Percentiles rank a stretch among this genome's conserved stretches.
Evolutionary conservation across 2,113 vertebrate genomes (phyloP).

Genomic region (Barnardius zonarius): DNA sequence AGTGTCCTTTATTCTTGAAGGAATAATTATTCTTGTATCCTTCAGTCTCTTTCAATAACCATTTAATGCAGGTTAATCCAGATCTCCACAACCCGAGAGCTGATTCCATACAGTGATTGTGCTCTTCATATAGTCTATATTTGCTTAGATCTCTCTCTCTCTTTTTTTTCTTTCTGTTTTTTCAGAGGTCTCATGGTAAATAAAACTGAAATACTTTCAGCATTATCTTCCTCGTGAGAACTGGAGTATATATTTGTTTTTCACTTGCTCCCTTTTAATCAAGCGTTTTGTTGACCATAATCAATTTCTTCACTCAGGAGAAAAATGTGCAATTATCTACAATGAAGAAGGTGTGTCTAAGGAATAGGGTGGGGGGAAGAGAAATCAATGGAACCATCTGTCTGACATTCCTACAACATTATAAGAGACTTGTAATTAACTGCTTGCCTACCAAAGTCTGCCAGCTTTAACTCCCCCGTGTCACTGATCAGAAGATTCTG

Average conservation of each 20-base stretch:
- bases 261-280: slow-evolving; percentile 34
- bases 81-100: not conserved
- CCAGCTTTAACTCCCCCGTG: slow-evolving; percentile 95
- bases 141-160: not conserved
- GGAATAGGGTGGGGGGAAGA: slow-evolving; percentile 42
- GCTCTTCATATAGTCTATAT: not conserved
- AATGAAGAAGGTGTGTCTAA: slow-evolving; percentile 69
- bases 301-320: slow-evolving; percentile 52
- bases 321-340: slow-evolving; percentile 61
- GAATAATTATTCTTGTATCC: not conserved
- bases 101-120: not conserved
- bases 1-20: not conserved
- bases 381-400: slow-evolving; percentile 74
- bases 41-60: not conserved
- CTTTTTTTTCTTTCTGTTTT: not conserved
- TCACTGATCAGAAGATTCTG: slow-evolving; percentile 98
- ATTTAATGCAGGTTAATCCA: slow-evolving; percentile 1
- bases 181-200: not conserved
- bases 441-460: slow-evolving; percentile 92
- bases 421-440: slow-evolving; percentile 79
- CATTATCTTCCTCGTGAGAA: not conserved
- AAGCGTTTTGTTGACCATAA: slow-evolving; percentile 60
- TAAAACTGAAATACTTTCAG: slow-evolving; percentile 3
- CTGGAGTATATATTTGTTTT: slow-evolving; percentile 1
- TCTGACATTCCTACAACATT: slow-evolving; percentile 73